These are phyloP conservation scores for Papilio machaon DNA, from an alignment of 1,140 invertebrate species.

Conservation along the genomic window DNA sequence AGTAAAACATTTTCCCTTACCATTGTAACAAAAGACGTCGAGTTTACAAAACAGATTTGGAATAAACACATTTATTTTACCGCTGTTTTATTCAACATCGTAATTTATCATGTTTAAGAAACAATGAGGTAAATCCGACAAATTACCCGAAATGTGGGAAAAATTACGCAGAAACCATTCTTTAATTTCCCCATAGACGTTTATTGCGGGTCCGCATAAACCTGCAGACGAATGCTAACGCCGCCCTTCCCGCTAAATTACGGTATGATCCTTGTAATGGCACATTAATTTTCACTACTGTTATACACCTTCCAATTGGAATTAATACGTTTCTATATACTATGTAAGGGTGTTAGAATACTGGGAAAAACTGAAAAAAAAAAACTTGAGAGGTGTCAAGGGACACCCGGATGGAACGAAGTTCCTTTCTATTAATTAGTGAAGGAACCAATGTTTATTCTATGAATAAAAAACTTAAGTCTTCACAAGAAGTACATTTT, in stretches of 20 bases:
- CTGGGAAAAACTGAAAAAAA: not conserved
- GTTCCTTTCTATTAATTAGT: too few species aligned
- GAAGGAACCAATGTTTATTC: too few species aligned
- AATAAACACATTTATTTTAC: slow-evolving; percentile 3
- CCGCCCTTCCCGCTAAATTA: slow-evolving; percentile 38
- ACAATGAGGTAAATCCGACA: slow-evolving; percentile 18
- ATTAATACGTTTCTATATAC: not conserved
- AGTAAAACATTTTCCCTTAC: not conserved
- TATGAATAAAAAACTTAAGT: too few species aligned
- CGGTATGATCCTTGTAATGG: slow-evolving; percentile 40
- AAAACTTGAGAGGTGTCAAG: too few species aligned
- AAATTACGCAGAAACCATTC: slow-evolving; percentile 28
- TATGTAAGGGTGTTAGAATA: not conserved
- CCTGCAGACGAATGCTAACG: slow-evolving; percentile 38
- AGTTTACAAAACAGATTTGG: slow-evolving; percentile 1
- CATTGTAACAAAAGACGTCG: not conserved
- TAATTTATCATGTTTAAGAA: slow-evolving; percentile 25
- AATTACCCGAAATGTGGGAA: slow-evolving; percentile 18
- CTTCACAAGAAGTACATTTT: too few species aligned
- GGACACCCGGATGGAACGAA: too few species aligned
- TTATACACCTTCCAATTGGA: not conserved
- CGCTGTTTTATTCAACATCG: not conserved
- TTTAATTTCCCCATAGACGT: slow-evolving; percentile 43
- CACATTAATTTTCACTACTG: slow-evolving; percentile 38
- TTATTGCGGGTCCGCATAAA: slow-evolving; percentile 39